These are phyloP conservation scores for Augochlorella aurata DNA, from an alignment of 2,888 invertebrate genomes.

Conservation along the genomic window DNA sequence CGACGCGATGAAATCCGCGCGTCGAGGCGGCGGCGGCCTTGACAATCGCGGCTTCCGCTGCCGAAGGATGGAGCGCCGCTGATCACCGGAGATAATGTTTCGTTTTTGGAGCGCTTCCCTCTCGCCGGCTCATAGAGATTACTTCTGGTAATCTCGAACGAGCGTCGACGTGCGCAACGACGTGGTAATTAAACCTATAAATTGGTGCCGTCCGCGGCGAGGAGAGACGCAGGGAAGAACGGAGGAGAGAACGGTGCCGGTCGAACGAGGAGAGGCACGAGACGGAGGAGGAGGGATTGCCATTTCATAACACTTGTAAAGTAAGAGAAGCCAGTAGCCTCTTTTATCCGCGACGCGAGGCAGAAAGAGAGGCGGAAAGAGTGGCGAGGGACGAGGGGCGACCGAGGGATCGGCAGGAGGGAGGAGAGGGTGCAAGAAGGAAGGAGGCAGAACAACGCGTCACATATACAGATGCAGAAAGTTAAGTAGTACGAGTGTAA, in stretches of 20 bases:
- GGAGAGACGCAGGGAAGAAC: neutral
- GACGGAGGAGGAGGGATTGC: constrained; percentile 23
- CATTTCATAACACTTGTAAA: constrained; percentile 70
- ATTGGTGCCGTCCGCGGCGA: constrained; percentile 50
- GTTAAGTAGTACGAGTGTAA: constrained; percentile 66
- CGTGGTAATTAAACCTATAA: constrained; percentile 68
- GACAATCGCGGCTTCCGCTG: neutral
- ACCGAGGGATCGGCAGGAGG: neutral
- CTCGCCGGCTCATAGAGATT: neutral
- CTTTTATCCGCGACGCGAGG: constrained; percentile 47
- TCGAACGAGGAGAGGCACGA: neutral
- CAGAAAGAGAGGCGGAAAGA: constrained; percentile 17
- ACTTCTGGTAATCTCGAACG: constrained; percentile 17
- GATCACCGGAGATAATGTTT: constrained; percentile 5
- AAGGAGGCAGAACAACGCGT: constrained; percentile 49
- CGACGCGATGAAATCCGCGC: no score
- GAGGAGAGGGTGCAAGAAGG: constrained; percentile 32
- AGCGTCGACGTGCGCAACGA: constrained; percentile 43
- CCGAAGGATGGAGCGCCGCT: no score
- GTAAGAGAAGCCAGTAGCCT: constrained; percentile 57
- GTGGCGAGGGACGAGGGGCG: constrained; percentile 3
- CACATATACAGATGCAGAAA: constrained; percentile 64
- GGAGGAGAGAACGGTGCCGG: no score
- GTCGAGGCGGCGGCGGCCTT: neutral
- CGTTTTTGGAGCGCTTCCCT: neutral